Evolutionary conservation across 1,140 invertebrate genomes (phyloP).

Genomic region (Ruditapes philippinarum): DNA sequence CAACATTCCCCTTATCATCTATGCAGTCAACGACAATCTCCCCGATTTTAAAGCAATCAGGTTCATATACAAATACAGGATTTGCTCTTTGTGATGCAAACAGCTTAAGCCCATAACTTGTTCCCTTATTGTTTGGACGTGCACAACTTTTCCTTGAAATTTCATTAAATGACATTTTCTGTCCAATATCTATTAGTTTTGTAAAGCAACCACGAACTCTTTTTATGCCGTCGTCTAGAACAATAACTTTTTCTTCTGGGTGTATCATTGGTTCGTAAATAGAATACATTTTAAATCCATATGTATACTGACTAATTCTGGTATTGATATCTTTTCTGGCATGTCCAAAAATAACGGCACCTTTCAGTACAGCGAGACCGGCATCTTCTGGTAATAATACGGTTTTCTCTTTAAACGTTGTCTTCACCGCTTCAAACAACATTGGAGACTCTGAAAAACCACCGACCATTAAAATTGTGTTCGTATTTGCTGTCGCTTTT

Average conservation of each 20-base stretch:
- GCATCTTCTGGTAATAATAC: slow-evolving; percentile 68
- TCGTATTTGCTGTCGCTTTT: too few relatives aligned
- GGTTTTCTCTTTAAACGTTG: slow-evolving; percentile 31
- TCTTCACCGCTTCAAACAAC: too few relatives aligned
- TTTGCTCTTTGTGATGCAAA: slow-evolving; percentile 15
- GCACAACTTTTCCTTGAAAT: not conserved
- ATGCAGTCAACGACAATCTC: slow-evolving; percentile 7
- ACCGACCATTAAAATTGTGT: too few relatives aligned
- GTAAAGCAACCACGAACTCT: slow-evolving; percentile 87
- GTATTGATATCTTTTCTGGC: slow-evolving; percentile 39
- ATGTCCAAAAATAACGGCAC: slow-evolving; percentile 72
- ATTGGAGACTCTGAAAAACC: too few relatives aligned
- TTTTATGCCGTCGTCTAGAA: too few relatives aligned
- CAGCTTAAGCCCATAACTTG: not conserved
- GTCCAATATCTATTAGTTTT: slow-evolving; percentile 87
- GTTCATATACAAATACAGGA: slow-evolving; percentile 33
- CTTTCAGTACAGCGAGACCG: slow-evolving; percentile 69
- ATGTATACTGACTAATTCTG: slow-evolving; percentile 69
- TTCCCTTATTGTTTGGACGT: not conserved
- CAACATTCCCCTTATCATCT: not conserved
- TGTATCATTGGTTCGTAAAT: slow-evolving; percentile 84
- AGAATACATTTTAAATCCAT: slow-evolving; percentile 52
- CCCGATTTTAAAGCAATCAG: slow-evolving; percentile 6
- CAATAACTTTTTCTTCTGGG: slow-evolving; percentile 67
- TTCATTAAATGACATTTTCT: slow-evolving; percentile 86